Evolutionary conservation across 2,113 vertebrate genomes (phyloP).

Genomic region (Campylomormyrus tamandua): DNA sequence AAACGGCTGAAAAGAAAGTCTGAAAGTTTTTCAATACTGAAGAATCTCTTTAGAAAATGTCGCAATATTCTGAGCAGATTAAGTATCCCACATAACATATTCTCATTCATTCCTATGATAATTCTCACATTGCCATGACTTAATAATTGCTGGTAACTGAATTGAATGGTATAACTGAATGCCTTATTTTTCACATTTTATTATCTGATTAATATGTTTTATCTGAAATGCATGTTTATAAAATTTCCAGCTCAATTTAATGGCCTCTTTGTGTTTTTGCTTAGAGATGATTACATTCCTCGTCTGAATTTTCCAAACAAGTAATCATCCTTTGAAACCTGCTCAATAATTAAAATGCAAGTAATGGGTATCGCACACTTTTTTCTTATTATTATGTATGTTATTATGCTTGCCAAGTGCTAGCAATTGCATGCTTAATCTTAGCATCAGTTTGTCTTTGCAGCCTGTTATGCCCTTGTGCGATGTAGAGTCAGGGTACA

Average conservation of each 20-base stretch:
- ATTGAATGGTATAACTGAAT: neutral
- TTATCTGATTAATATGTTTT: conserved; percentile 1
- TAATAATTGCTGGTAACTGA: neutral
- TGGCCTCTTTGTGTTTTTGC: neutral
- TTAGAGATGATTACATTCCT: neutral
- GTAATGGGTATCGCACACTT: neutral
- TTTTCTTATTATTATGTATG: neutral
- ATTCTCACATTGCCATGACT: neutral
- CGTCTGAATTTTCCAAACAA: neutral
- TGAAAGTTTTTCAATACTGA: neutral
- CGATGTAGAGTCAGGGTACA: neutral
- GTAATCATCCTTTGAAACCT: neutral
- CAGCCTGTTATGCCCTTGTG: neutral
- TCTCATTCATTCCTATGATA: neutral
- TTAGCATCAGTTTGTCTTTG: neutral
- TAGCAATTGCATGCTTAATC: neutral
- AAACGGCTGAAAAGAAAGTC: neutral
- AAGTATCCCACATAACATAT: neutral
- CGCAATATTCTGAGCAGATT: neutral
- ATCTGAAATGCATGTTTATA: neutral
- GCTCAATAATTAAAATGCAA: neutral
- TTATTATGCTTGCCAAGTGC: neutral
- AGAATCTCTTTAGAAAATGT: neutral
- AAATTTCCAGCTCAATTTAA: neutral
- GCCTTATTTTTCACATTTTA: neutral